These are phyloP conservation scores for Habroteleia sp. DNA, from an alignment of 2,888 invertebrate genomes.

Conservation along the genomic window DNA sequence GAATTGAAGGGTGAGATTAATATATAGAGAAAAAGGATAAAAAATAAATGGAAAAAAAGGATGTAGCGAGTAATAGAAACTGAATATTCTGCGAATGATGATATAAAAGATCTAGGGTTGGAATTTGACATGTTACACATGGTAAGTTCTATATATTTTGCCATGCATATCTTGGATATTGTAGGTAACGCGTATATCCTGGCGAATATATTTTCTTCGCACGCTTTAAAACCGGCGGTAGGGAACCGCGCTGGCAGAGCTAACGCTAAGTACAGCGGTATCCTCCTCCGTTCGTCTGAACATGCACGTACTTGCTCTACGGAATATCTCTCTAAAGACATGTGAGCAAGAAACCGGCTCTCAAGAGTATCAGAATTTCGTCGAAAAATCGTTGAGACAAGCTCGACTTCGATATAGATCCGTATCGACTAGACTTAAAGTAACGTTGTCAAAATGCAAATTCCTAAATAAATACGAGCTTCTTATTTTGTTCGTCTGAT, in stretches of 20 bases:
- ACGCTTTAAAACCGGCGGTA: conserved; percentile 36
- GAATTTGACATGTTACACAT: conserved; percentile 56
- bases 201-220: conserved; percentile 49
- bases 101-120: conserved; percentile 28
- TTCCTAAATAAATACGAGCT: conserved; percentile 24
- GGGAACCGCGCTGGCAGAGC: conserved; percentile 12
- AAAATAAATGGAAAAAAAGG: background rate
- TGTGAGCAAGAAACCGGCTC: conserved; percentile 44
- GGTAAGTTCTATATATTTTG: conserved; percentile 49
- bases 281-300: conserved; percentile 26
- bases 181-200: conserved; percentile 37
- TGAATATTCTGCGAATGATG: conserved; percentile 31
- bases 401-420: conserved; percentile 29
- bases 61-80: conserved; percentile 38
- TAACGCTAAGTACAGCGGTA: conserved; percentile 40
- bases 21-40: background rate
- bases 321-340: conserved; percentile 49
- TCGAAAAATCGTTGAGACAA: conserved; percentile 54
- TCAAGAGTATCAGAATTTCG: conserved; percentile 59
- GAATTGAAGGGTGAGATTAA: conserved; percentile 2
- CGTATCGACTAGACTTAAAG: conserved; percentile 36
- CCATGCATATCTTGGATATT: conserved; percentile 56
- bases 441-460: conserved; percentile 47
- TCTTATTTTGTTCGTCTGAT: conserved; percentile 3
- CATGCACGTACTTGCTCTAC: conserved; percentile 49